Evolutionary conservation across 23 tunicate species (phyloP).

Genomic region (Oikopleura vanhoeffeni): DNA sequence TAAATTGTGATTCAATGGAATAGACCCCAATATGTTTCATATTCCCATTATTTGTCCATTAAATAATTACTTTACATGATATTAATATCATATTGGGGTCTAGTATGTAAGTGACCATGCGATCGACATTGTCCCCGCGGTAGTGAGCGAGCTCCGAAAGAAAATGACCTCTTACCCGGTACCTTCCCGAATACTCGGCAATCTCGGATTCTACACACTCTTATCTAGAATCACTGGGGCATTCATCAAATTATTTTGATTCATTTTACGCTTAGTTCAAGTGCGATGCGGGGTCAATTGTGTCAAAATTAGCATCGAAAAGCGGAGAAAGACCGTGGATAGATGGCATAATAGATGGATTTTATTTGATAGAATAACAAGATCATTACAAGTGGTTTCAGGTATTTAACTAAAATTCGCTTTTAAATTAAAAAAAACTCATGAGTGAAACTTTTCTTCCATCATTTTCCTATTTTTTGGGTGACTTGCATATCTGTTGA

Average conservation of each 20-base stretch:
- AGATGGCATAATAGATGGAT: conserved; percentile 90
- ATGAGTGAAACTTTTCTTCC: no score
- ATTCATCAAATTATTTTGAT: conserved; percentile 19
- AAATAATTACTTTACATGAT: no score
- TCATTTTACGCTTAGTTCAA: background rate
- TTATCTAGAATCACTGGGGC: conserved; percentile 72
- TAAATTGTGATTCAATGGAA: no score
- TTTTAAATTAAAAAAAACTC: no score
- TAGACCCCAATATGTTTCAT: no score
- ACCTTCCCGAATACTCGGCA: conserved; percentile 41
- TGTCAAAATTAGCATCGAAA: conserved; percentile 42
- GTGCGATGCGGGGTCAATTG: background rate
- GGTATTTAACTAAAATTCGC: background rate
- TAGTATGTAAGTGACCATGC: background rate
- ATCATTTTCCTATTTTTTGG: no score
- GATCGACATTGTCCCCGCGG: background rate
- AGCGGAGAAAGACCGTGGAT: conserved; percentile 63
- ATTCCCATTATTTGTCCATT: no score
- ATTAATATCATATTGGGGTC: no score
- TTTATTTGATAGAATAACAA: conserved; percentile 52
- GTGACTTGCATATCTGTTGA: no score
- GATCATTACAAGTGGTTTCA: background rate
- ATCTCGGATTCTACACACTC: conserved; percentile 37
- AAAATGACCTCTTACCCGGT: conserved; percentile 61
- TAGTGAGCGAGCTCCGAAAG: background rate